Evolutionary conservation across 1,140 invertebrate species (phyloP).

Genomic region (Zaprionus ghesquierei): DNA sequence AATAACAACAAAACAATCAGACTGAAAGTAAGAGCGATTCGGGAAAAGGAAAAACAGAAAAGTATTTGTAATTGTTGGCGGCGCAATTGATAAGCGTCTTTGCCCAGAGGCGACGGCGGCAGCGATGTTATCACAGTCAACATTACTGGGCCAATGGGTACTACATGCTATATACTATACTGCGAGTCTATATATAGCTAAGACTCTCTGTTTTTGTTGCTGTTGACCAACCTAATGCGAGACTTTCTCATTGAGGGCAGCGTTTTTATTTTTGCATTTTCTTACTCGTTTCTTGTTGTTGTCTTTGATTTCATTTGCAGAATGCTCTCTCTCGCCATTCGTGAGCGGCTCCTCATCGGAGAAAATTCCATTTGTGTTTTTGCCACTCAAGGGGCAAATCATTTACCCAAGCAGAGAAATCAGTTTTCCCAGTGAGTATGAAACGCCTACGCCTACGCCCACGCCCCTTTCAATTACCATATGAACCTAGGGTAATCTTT

Average conservation of each 20-base stretch:
- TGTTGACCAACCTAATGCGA: slow-evolving; percentile 22
- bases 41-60: slow-evolving; percentile 53
- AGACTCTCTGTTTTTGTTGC: neutral
- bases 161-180: neutral
- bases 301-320: slow-evolving; percentile 83
- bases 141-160: slow-evolving; percentile 12
- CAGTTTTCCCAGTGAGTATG: slow-evolving; percentile 88
- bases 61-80: slow-evolving; percentile 34
- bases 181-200: neutral
- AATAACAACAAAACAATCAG: slow-evolving; percentile 42
- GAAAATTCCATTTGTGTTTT: slow-evolving; percentile 92
- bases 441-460: neutral
- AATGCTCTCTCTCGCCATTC: slow-evolving; percentile 92
- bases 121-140: slow-evolving; percentile 39
- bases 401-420: slow-evolving; percentile 94
- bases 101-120: neutral
- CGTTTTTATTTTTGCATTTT: slow-evolving; percentile 7
- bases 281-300: neutral
- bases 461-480: neutral
- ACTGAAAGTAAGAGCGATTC: slow-evolving; percentile 65
- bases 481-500: neutral
- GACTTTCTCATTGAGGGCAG: slow-evolving; percentile 56
- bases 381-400: slow-evolving; percentile 92
- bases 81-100: slow-evolving; percentile 65
- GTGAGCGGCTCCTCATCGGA: slow-evolving; percentile 89